Evolutionary conservation across 2,888 invertebrate species (phyloP).

Genomic region (Gastrophysa polygoni): DNA sequence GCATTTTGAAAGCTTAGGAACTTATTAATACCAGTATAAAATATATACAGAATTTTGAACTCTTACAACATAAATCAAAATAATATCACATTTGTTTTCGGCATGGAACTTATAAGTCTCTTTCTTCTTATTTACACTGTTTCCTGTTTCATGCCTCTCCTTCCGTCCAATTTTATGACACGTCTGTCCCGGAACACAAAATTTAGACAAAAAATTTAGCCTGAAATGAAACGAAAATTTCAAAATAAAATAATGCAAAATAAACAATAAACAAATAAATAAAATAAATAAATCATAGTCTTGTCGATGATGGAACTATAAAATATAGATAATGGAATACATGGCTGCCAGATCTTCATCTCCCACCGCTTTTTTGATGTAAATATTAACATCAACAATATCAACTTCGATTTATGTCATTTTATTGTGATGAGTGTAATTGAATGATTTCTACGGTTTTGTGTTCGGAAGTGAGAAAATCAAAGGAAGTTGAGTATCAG

Average conservation of each 20-base stretch:
- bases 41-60: conserved; percentile 38
- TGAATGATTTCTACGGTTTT: too few relatives aligned
- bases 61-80: conserved; percentile 29
- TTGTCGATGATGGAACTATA: too few relatives aligned
- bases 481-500: neutral
- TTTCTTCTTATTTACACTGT: conserved; percentile 31
- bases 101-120: conserved; percentile 37
- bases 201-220: conserved; percentile 42
- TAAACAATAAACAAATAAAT: conserved; percentile 28
- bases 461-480: neutral
- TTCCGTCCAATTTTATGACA: conserved; percentile 24
- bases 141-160: conserved; percentile 22
- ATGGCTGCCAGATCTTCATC: too few relatives aligned
- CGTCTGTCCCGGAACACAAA: conserved; percentile 34
- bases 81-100: conserved; percentile 38
- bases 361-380: too few relatives aligned
- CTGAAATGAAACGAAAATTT: conserved; percentile 45
- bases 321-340: too few relatives aligned
- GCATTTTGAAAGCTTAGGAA: conserved; percentile 44
- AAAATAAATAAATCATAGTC: conserved; percentile 16
- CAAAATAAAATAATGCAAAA: conserved; percentile 39
- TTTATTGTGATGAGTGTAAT: too few relatives aligned
- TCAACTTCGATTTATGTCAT: too few relatives aligned
- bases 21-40: conserved; percentile 43
- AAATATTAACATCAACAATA: too few relatives aligned